Conservation (phyloP, 2,888 invertebrate genomes). For the Nowickia ferox region DNA sequence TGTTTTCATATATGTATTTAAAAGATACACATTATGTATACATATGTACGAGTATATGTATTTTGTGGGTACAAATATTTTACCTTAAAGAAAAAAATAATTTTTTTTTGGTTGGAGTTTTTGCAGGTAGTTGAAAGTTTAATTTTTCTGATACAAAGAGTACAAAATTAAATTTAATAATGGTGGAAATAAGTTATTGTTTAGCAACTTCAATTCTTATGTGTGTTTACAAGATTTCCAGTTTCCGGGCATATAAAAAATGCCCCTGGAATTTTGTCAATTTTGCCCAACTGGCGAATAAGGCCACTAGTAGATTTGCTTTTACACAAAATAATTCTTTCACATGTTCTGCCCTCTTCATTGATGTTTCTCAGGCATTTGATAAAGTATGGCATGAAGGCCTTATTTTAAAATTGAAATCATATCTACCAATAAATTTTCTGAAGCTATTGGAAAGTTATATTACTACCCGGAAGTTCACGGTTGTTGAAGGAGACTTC, state of each 20-base stretch:
- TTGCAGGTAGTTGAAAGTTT: neutral
- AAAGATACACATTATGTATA: neutral
- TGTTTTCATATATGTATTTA: neutral
- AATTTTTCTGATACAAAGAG: conserved; percentile 1
- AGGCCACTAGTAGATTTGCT: too few species aligned
- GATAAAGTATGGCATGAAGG: too few species aligned
- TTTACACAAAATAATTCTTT: too few species aligned
- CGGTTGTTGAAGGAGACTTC: too few species aligned
- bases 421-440: too few species aligned
- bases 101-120: neutral
- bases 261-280: neutral
- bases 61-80: neutral
- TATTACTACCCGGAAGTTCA: too few species aligned
- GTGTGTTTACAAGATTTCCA: neutral
- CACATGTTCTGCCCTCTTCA: too few species aligned
- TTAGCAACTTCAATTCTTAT: conserved; percentile 9
- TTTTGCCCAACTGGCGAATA: too few species aligned
- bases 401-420: too few species aligned
- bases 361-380: too few species aligned
- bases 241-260: too few species aligned
- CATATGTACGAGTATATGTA: neutral
- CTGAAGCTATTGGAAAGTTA: too few species aligned
- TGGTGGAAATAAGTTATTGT: conserved; percentile 31
- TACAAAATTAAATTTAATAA: conserved; percentile 58
- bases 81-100: conserved; percentile 15